A percentile compares a stretch with the other conserved stretches of the same genome.
These are phyloP conservation scores for Beroe ovata DNA, from an alignment of 37 sponge, comb jelly and placozoan genomes.

Conservation along the genomic window DNA sequence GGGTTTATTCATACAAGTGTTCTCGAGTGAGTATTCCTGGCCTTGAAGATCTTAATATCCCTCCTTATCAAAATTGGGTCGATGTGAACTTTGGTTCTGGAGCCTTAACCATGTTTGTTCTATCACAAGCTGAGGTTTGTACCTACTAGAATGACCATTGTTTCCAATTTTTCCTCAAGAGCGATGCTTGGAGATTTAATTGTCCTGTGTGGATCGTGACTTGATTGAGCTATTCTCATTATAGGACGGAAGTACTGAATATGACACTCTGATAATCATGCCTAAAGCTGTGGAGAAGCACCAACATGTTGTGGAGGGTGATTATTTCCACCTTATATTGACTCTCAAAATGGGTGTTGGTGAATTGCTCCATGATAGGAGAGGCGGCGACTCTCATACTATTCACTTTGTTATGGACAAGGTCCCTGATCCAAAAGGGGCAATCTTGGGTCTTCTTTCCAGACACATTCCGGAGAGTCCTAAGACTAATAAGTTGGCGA, in stretches of 20 bases:
- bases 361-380: background rate
- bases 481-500: slow-evolving; percentile 16
- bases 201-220: too few species aligned
- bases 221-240: too few species aligned
- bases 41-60: background rate
- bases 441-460: slow-evolving; percentile 14
- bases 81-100: slow-evolving; percentile 48
- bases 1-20: slow-evolving; percentile 65
- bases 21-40: background rate
- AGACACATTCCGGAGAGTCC: slow-evolving; percentile 28
- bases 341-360: slow-evolving; percentile 6
- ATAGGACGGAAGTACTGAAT: too few species aligned
- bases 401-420: slow-evolving; percentile 30
- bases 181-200: too few species aligned
- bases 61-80: slow-evolving; percentile 20
- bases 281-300: slow-evolving; percentile 4
- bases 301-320: background rate
- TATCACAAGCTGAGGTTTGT: background rate
- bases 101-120: slow-evolving; percentile 9
- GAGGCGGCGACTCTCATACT: background rate
- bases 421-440: slow-evolving; percentile 15
- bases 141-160: too few species aligned
- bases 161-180: too few species aligned
- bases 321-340: slow-evolving; percentile 10
- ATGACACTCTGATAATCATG: slow-evolving; percentile 13